phyloP scores from a whole-genome alignment of 2,113 vertebrate genomes.

The Collichthys lucidus region DNA sequence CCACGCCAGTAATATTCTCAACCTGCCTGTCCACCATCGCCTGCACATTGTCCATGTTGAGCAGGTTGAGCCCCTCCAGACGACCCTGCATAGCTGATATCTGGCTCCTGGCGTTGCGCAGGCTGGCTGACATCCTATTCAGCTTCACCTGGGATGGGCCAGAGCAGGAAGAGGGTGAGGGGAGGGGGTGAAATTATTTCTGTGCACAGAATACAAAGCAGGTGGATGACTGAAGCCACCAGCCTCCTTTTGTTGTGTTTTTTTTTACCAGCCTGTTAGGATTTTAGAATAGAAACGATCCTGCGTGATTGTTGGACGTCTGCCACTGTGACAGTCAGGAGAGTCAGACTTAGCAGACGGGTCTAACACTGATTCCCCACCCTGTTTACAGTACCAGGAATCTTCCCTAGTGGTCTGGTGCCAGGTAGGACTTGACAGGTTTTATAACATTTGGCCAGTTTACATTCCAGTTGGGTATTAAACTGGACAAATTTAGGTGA shows the following conservation, averaged over 20 bases:
- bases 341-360: slow-evolving; percentile 53
- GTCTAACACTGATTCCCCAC: slow-evolving; percentile 45
- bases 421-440: slow-evolving; percentile 61
- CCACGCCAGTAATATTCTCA: slow-evolving; percentile 88
- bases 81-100: slow-evolving; percentile 88
- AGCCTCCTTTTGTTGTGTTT: slow-evolving; percentile 46
- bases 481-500: slow-evolving; percentile 21
- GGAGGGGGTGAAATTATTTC: slow-evolving; percentile 34
- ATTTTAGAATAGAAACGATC: slow-evolving; percentile 55
- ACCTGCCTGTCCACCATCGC: slow-evolving; percentile 89
- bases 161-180: slow-evolving; percentile 14
- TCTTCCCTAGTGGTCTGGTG: slow-evolving; percentile 55
- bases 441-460: slow-evolving; percentile 63
- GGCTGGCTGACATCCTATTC: slow-evolving; percentile 88
- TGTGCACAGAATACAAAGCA: slow-evolving; percentile 64
- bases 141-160: slow-evolving; percentile 86
- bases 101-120: slow-evolving; percentile 89
- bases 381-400: slow-evolving; percentile 69
- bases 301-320: slow-evolving; percentile 46
- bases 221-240: slow-evolving; percentile 64
- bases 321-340: slow-evolving; percentile 49
- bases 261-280: slow-evolving; percentile 49
- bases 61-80: slow-evolving; percentile 88
- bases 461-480: slow-evolving; percentile 58
- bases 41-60: slow-evolving; percentile 91